Conservation (phyloP, 2,888 invertebrate species). For the Scaptomyza reducta region DNA sequence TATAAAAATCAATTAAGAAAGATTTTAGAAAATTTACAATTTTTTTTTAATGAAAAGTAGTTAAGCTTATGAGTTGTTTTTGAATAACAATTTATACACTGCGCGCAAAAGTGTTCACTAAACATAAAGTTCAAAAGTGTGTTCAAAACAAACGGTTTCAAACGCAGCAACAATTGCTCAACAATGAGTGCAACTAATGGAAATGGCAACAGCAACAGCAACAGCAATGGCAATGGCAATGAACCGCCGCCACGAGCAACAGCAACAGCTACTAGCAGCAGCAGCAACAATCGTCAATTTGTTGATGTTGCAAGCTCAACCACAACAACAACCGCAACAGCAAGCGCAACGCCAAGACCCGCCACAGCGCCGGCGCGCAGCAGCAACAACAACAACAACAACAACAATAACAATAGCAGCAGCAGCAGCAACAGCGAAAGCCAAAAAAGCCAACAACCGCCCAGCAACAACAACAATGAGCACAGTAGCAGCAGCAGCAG, state of each 20-base stretch:
- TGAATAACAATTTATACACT: slow-evolving; percentile 1
- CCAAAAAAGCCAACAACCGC: slow-evolving; percentile 37
- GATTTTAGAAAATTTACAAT: background rate
- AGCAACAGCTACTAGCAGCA: slow-evolving; percentile 41
- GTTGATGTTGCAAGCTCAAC: slow-evolving; percentile 38
- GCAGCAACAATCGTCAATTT: slow-evolving; percentile 35
- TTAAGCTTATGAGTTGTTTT: background rate
- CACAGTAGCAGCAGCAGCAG: slow-evolving; percentile 44
- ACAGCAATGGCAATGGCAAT: slow-evolving; percentile 22
- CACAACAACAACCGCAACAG: slow-evolving; percentile 23
- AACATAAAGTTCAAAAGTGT: background rate
- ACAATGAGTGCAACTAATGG: slow-evolving; percentile 53
- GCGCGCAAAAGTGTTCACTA: slow-evolving; percentile 7
- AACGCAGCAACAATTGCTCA: slow-evolving; percentile 6
- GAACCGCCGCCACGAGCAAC: slow-evolving; percentile 40
- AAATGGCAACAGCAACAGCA: slow-evolving; percentile 49
- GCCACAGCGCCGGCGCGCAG: slow-evolving; percentile 60
- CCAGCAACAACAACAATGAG: slow-evolving; percentile 49
- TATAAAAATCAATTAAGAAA: too few species aligned
- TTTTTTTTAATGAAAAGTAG: background rate
- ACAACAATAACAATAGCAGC: slow-evolving; percentile 39
- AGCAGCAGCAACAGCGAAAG: slow-evolving; percentile 40
- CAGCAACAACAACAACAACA: slow-evolving; percentile 61
- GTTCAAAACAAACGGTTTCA: slow-evolving; percentile 37
- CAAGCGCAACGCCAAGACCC: slow-evolving; percentile 28